Evolutionary conservation across 2,113 vertebrate genomes (phyloP), one percentile per base, ranked within the genome.

Genomic region (Mugil cephalus): DNA sequence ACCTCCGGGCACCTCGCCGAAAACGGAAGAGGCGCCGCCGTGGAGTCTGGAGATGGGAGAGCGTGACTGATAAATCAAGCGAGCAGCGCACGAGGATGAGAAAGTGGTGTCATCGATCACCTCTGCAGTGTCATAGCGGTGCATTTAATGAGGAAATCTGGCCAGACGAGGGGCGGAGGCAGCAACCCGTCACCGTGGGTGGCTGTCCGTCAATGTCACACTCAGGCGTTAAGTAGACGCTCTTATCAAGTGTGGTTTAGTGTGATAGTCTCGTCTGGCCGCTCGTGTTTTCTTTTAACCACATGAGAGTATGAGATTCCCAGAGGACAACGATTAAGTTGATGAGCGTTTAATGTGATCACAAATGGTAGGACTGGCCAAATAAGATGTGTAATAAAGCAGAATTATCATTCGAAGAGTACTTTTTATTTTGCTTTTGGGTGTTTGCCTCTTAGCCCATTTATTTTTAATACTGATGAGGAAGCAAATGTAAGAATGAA

Each of bases 71-170:
- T 84, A 58, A 85, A 85, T 87, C 74, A 6, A 14, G 55, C 65
- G 53, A 54, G 58, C 39, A 14, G 45, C 58, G 46, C 36, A 24
- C 6, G n/a, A 54, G 69, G 58, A 80, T 55, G 79, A 54, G 68
- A 24, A 52, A 19, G 43, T 15, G 1, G n/a, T 3, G 47, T 17
- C 61, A 83, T 87, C 56, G 54, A 86, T 88, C 80, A 80, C 38
- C 75, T 67, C 62, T 19, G 56, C 75, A 54, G 58, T 78, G 75
- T 75, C 80, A 72, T 43, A 45, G 66, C 43, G 4, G 45, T 13
- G 14, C 47, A 56, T 73, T 60, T 86, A 84, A 89, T 84, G 85
- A 84, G 81, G 56, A 77, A 72, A 84, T 71, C 65, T 53, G 66
- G 24, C 43, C 43, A 69, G 84, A 78, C 47, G 19, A 46, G 77